Evolutionary conservation across 2,113 vertebrate species (phyloP).

Genomic region (Manacus vitellinus): DNA sequence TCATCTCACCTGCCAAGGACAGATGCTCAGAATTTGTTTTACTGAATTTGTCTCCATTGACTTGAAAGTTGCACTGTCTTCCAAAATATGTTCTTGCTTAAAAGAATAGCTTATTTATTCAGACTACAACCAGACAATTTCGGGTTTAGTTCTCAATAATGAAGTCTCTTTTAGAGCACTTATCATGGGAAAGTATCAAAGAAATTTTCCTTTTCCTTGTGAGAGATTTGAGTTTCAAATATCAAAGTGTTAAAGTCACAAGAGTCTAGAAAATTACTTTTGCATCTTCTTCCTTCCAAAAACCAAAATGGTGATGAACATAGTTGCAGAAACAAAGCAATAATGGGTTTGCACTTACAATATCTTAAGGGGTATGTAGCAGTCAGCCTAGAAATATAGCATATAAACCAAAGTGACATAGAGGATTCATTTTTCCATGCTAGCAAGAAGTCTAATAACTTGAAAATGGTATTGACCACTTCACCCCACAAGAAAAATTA

Average conservation of each 20-base stretch:
- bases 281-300: neutral
- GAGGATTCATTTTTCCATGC: neutral
- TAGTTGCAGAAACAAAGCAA: neutral
- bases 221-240: neutral
- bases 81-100: neutral
- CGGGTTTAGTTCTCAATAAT: neutral
- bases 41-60: neutral
- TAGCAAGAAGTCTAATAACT: neutral
- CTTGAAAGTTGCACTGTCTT: neutral
- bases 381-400: neutral
- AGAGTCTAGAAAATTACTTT: neutral
- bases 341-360: neutral
- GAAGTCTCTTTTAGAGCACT: slow-evolving; percentile 1
- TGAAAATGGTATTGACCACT: neutral
- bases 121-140: neutral
- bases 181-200: neutral
- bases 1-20: neutral
- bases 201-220: neutral
- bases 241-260: neutral
- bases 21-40: neutral
- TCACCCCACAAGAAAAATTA: neutral
- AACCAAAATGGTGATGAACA: neutral
- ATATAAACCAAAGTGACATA: neutral
- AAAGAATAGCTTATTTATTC: neutral
- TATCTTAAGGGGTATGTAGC: neutral